phyloP scores from a whole-genome alignment of 2,888 invertebrate genomes.

The Belgica antarctica region DNA sequence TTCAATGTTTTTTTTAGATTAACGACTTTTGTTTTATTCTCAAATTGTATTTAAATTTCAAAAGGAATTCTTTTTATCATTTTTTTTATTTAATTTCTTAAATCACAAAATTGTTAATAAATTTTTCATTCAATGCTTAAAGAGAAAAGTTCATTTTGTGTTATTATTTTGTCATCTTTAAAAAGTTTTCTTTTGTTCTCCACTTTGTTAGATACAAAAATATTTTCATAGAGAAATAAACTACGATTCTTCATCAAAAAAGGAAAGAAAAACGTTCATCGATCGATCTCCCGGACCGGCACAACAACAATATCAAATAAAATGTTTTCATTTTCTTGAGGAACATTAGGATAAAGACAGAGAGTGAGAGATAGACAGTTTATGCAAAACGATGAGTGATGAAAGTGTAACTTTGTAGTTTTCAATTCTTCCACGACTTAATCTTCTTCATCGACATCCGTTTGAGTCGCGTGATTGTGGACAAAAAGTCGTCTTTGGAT shows the following conservation, averaged over 20 bases:
- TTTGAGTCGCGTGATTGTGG: constrained; percentile 73
- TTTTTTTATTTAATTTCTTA: constrained; percentile 29
- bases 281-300: too few relatives aligned
- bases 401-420: too few relatives aligned
- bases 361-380: background rate
- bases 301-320: constrained; percentile 26
- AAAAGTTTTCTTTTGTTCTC: background rate
- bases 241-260: constrained; percentile 10
- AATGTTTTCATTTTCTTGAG: background rate
- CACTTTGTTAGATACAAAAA: constrained; percentile 32
- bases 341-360: background rate
- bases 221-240: constrained; percentile 31
- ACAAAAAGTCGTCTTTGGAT: constrained; percentile 64
- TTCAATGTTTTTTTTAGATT: constrained; percentile 19
- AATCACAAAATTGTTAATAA: constrained; percentile 32
- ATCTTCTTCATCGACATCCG: constrained; percentile 75
- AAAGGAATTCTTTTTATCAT: constrained; percentile 26
- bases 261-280: too few relatives aligned
- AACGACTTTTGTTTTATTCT: constrained; percentile 25
- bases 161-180: constrained; percentile 17
- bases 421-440: constrained; percentile 65
- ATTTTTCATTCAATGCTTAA: constrained; percentile 14
- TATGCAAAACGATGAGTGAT: background rate
- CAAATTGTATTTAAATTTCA: constrained; percentile 20
- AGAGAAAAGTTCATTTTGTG: constrained; percentile 2